These are phyloP conservation scores for Neocloeon triangulifer DNA, from an alignment of 1,140 invertebrate species.

Conservation along the genomic window DNA sequence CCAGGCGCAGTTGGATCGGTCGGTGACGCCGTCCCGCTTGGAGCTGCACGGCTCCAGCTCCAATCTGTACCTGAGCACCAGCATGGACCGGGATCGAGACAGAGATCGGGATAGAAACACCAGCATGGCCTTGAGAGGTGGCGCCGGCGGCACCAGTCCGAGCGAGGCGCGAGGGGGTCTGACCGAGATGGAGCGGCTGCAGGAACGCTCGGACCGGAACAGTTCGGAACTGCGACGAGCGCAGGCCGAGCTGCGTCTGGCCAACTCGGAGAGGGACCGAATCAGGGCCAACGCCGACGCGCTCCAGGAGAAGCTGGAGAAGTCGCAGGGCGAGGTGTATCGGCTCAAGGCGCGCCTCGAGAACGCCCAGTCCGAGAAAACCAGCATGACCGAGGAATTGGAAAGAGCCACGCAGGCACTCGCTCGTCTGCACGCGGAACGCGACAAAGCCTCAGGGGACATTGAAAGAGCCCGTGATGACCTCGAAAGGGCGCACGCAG, in stretches of 20 bases:
- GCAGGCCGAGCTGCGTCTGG: slow-evolving; percentile 28
- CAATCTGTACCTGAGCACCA: too few species aligned
- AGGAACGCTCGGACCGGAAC: slow-evolving; percentile 69
- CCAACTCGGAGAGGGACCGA: slow-evolving; percentile 66
- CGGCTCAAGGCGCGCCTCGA: slow-evolving; percentile 78
- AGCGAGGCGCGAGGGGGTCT: too few species aligned
- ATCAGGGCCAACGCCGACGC: slow-evolving; percentile 56
- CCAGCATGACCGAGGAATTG: slow-evolving; percentile 75
- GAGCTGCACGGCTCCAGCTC: slow-evolving; percentile 18
- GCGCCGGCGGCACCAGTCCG: too few species aligned
- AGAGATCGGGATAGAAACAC: neutral
- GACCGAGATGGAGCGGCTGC: slow-evolving; percentile 61
- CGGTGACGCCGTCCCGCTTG: slow-evolving; percentile 28
- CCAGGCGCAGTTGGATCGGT: slow-evolving; percentile 55
- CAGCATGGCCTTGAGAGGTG: too few species aligned
- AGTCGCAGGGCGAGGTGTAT: slow-evolving; percentile 80
- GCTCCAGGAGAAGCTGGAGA: slow-evolving; percentile 77
- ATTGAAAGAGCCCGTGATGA: slow-evolving; percentile 78
- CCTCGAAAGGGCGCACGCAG: slow-evolving; percentile 67
- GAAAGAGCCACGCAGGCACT: slow-evolving; percentile 51
- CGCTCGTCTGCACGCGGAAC: slow-evolving; percentile 61
- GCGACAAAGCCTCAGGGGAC: slow-evolving; percentile 63
- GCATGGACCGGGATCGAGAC: neutral
- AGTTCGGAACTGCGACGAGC: slow-evolving; percentile 62
- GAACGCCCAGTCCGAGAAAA: slow-evolving; percentile 82